phyloP scores from a whole-genome alignment of 1,140 invertebrate species.

The Drosophila bifasciata region DNA sequence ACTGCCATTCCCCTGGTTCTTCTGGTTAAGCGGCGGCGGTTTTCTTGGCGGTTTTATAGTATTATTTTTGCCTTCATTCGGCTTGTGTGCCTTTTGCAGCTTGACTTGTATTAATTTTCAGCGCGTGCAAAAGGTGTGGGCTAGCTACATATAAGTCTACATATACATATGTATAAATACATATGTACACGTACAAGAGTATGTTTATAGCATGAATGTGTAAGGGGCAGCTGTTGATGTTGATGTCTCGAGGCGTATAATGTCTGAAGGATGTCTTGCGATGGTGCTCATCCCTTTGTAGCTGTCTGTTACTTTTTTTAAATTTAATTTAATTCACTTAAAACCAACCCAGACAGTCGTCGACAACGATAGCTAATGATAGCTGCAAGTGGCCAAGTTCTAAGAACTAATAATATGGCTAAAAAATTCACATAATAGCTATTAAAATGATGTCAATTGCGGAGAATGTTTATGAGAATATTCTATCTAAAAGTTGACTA shows the following conservation, averaged over 20 bases:
- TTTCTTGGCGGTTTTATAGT: conserved; percentile 51
- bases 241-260: conserved; percentile 15
- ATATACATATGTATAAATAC: background rate
- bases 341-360: background rate
- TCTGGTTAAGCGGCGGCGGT: conserved; percentile 16
- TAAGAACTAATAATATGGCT: conserved; percentile 8
- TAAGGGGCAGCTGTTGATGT: conserved; percentile 53
- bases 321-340: background rate
- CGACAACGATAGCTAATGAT: background rate
- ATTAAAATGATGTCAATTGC: conserved; percentile 5
- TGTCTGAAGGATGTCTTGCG: conserved; percentile 5
- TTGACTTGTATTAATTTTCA: conserved; percentile 68
- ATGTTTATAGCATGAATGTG: background rate
- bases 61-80: conserved; percentile 17
- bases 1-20: conserved; percentile 10
- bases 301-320: conserved; percentile 11
- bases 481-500: background rate
- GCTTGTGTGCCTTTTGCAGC: conserved; percentile 66
- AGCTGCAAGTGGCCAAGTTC: conserved; percentile 9
- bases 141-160: conserved; percentile 1
- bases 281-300: conserved; percentile 26
- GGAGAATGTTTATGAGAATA: conserved; percentile 4
- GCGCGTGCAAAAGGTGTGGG: conserved; percentile 57
- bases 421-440: background rate
- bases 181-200: background rate